Evolutionary conservation across 1,140 invertebrate genomes (phyloP).

Genomic region (Vanessa atalanta): DNA sequence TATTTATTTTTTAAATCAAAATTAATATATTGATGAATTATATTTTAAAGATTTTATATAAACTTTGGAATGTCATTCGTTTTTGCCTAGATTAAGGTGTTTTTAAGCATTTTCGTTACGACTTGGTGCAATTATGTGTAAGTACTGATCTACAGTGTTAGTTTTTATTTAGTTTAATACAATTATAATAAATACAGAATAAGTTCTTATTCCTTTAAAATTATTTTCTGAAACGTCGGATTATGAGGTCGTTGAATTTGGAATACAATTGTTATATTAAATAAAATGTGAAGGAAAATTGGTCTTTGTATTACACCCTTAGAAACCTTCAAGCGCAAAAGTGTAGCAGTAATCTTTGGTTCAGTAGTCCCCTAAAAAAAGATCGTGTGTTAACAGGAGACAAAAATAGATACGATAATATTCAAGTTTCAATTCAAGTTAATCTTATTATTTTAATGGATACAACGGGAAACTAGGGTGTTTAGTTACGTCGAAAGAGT

Average conservation of each 20-base stretch:
- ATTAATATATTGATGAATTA: constrained; percentile 64
- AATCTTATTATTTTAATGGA: too few relatives aligned
- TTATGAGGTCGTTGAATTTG: constrained; percentile 50
- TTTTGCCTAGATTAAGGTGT: constrained; percentile 32
- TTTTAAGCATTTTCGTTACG: constrained; percentile 67
- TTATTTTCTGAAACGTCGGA: constrained; percentile 39
- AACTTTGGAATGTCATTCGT: constrained; percentile 37
- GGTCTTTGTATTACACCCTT: constrained; percentile 38
- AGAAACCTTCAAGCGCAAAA: too few relatives aligned
- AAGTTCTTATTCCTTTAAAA: constrained; percentile 46
- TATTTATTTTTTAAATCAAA: constrained; percentile 60
- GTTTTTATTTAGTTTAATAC: constrained; percentile 36
- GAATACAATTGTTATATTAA: constrained; percentile 62
- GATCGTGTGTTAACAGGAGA: too few relatives aligned
- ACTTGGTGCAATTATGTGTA: constrained; percentile 72
- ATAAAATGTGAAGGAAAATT: constrained; percentile 64
- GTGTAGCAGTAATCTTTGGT: too few relatives aligned
- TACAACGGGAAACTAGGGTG: too few relatives aligned
- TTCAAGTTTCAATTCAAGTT: too few relatives aligned
- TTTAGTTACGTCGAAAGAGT: too few relatives aligned
- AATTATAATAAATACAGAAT: constrained; percentile 40
- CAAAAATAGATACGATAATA: too few relatives aligned
- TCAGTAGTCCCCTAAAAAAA: too few relatives aligned
- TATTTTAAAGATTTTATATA: constrained; percentile 45
- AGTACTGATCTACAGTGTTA: constrained; percentile 57